Evolutionary conservation across 2,797 vertebrate genomes (phyloP).

Genomic region (Salarias fasciatus): DNA sequence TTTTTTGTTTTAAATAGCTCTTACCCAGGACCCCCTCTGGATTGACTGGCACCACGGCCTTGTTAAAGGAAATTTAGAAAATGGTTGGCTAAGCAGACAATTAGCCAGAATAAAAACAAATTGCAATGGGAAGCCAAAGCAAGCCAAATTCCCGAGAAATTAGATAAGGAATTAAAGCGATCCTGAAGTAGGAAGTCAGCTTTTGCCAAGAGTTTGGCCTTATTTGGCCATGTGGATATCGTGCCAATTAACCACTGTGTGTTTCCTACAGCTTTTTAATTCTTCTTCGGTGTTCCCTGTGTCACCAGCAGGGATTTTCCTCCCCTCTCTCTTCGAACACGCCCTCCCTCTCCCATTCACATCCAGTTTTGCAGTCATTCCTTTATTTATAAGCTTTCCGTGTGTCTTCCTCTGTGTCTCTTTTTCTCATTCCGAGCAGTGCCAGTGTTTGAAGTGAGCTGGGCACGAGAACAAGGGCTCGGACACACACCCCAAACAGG

Average conservation of each 20-base stretch:
- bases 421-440: conserved; percentile 37
- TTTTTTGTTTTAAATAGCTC: conserved; percentile 42
- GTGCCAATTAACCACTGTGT: conserved; percentile 36
- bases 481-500: conserved; percentile 84
- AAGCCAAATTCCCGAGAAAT: conserved; percentile 51
- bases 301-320: conserved; percentile 31
- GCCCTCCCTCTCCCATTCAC: conserved; percentile 22
- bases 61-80: conserved; percentile 73
- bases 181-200: conserved; percentile 23
- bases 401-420: conserved; percentile 28
- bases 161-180: conserved; percentile 33
- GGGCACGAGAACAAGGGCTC: conserved; percentile 80
- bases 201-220: conserved; percentile 23
- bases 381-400: conserved; percentile 25
- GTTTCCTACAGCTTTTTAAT: conserved; percentile 23
- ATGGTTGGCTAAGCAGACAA: conserved; percentile 72
- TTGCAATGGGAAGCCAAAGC: conserved; percentile 55
- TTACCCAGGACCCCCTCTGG: conserved; percentile 29
- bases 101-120: conserved; percentile 72
- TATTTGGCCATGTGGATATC: conserved; percentile 37
- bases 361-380: conserved; percentile 25
- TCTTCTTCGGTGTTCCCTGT: conserved; percentile 31
- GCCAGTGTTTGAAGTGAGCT: conserved; percentile 78
- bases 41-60: conserved; percentile 62
- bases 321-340: conserved; percentile 13